phyloP scores from a whole-genome alignment of 2,888 invertebrate species.

The Tiliacea citrago region DNA sequence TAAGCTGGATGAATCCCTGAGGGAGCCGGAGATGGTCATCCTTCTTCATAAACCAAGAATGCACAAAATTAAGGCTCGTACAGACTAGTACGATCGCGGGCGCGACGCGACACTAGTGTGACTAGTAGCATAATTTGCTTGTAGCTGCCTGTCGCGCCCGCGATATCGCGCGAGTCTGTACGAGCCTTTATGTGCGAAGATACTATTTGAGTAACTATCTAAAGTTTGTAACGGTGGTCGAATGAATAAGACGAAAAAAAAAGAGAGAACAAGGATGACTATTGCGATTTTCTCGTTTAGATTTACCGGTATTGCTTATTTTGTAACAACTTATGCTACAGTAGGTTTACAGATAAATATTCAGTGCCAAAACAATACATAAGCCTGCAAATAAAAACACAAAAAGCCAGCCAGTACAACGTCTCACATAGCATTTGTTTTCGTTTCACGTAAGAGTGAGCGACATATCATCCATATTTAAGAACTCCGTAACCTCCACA shows the following conservation, averaged over 20 bases:
- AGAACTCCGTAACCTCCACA: slow-evolving; percentile 22
- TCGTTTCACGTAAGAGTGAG: slow-evolving; percentile 27
- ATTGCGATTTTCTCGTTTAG: background rate
- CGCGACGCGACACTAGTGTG: too few species aligned
- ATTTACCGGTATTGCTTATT: background rate
- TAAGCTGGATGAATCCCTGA: too few species aligned
- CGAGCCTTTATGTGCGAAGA: too few species aligned
- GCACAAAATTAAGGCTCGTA: too few species aligned
- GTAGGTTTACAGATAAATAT: slow-evolving; percentile 17
- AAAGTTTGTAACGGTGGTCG: background rate
- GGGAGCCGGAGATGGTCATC: background rate
- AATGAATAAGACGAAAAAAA: background rate
- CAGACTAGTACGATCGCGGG: too few species aligned
- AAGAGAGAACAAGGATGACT: background rate
- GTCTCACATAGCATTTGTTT: slow-evolving; percentile 37
- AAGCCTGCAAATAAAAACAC: slow-evolving; percentile 28
- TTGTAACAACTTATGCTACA: background rate
- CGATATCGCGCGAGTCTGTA: too few species aligned
- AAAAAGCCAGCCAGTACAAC: slow-evolving; percentile 4
- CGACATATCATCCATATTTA: slow-evolving; percentile 46
- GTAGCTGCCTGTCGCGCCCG: too few species aligned
- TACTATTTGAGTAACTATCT: slow-evolving; percentile 1
- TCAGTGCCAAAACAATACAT: slow-evolving; percentile 15
- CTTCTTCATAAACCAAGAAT: slow-evolving; percentile 4
- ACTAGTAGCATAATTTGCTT: too few species aligned